Evolutionary conservation across 2,113 vertebrate species (phyloP).

Genomic region (Sinocyclocheilus anophthalmus): DNA sequence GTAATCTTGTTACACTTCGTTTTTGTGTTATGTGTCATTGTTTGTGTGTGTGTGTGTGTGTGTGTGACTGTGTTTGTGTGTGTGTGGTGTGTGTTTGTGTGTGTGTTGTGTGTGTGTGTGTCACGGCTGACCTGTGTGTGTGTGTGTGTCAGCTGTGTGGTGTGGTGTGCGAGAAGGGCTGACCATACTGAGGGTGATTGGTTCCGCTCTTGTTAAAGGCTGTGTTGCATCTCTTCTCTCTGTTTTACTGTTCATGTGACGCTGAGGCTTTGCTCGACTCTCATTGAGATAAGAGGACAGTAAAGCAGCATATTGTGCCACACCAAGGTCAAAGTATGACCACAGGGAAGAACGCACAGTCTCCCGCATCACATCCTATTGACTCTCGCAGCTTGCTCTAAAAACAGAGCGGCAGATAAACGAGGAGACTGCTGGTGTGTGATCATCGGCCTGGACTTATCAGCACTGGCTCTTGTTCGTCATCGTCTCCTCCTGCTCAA

Average conservation of each 20-base stretch:
- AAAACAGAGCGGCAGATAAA: constrained; percentile 27
- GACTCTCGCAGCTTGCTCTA: constrained; percentile 12
- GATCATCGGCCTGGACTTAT: constrained; percentile 32
- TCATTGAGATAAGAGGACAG: constrained; percentile 35
- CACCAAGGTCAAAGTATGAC: background rate
- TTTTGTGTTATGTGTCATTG: too few relatives aligned
- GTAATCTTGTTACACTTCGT: constrained; percentile 39
- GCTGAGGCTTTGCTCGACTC: background rate
- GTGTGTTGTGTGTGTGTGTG: too few relatives aligned
- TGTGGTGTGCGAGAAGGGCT: background rate
- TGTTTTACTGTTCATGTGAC: background rate
- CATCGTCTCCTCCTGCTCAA: background rate
- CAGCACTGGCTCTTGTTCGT: background rate
- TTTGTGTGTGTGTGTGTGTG: background rate
- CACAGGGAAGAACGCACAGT: background rate
- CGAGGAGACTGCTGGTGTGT: background rate
- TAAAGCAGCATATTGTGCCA: constrained; percentile 10
- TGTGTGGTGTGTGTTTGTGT: too few relatives aligned
- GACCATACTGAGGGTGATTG: background rate
- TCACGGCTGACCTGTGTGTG: background rate
- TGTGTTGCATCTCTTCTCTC: background rate
- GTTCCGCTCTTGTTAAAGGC: background rate
- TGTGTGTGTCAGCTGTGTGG: background rate
- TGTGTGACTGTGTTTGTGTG: background rate
- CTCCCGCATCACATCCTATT: constrained; percentile 32